phyloP scores from a whole-genome alignment of 2,888 invertebrate genomes.

The Apomyelois bistriatella region DNA sequence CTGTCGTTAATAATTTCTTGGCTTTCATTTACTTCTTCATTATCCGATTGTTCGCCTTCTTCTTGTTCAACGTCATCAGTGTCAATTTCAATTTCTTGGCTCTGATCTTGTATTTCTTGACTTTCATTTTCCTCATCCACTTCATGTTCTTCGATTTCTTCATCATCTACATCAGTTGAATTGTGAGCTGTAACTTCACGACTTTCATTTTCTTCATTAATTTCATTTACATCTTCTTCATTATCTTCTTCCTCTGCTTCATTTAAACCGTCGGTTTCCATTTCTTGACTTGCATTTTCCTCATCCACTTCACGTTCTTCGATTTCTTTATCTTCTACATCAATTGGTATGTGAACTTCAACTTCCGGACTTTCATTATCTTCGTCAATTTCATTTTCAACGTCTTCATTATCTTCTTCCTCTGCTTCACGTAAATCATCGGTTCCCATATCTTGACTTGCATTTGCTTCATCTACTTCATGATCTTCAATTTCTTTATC shows the following conservation, averaged over 20 bases:
- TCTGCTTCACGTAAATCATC: neutral
- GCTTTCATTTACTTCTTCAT: slow-evolving; percentile 8
- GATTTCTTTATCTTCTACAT: slow-evolving; percentile 15
- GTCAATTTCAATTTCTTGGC: neutral
- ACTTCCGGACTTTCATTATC: neutral
- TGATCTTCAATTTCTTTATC: neutral
- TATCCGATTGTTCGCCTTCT: slow-evolving; percentile 11
- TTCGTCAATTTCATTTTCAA: neutral
- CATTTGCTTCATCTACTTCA: neutral
- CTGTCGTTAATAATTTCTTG: slow-evolving; percentile 13
- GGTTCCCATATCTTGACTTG: neutral
- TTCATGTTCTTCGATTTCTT: slow-evolving; percentile 13
- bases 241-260: neutral
- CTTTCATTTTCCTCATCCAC: slow-evolving; percentile 15
- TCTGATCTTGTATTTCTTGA: slow-evolving; percentile 1
- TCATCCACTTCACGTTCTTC: slow-evolving; percentile 11
- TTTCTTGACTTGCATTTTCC: slow-evolving; percentile 14
- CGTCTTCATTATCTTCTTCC: neutral
- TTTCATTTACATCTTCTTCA: slow-evolving; percentile 10
- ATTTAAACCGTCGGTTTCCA: slow-evolving; percentile 11
- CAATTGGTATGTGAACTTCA: slow-evolving; percentile 11
- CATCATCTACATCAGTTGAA: slow-evolving; percentile 14
- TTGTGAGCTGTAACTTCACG: slow-evolving; percentile 12
- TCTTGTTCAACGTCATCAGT: slow-evolving; percentile 8
- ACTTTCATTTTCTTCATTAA: slow-evolving; percentile 14